These are phyloP conservation scores for Drosophila nikananu DNA, from an alignment of 1,140 invertebrate genomes.

Conservation along the genomic window DNA sequence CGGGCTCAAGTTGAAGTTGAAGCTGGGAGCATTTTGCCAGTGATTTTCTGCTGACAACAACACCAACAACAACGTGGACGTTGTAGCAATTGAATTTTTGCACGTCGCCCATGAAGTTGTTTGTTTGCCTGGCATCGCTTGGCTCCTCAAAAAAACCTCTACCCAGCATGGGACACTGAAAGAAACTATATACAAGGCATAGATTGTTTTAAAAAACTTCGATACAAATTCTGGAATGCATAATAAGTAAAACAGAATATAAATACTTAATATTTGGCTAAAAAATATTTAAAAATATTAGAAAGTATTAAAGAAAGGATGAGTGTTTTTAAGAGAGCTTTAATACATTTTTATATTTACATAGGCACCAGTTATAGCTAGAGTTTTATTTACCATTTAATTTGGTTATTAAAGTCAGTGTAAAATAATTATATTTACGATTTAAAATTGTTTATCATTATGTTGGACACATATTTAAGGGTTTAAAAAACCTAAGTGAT, in stretches of 20 bases:
- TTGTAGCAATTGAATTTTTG: constrained; percentile 84
- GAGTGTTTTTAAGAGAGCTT: too few species aligned
- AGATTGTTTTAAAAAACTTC: background rate
- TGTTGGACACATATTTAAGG: background rate
- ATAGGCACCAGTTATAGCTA: too few species aligned
- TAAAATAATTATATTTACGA: background rate
- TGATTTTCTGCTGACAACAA: constrained; percentile 65
- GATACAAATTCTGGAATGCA: background rate
- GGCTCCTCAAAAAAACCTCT: constrained; percentile 28
- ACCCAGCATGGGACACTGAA: background rate
- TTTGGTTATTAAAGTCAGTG: too few species aligned
- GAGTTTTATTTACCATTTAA: too few species aligned
- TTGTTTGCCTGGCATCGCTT: constrained; percentile 78
- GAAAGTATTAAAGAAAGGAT: background rate
- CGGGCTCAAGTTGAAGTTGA: constrained; percentile 47
- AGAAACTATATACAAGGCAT: background rate
- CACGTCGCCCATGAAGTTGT: constrained; percentile 84
- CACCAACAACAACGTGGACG: constrained; percentile 45
- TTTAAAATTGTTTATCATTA: background rate
- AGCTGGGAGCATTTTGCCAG: constrained; percentile 58
- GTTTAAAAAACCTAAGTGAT: too few species aligned
- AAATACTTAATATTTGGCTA: too few species aligned
- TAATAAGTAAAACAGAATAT: background rate
- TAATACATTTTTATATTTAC: too few species aligned
- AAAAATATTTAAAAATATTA: background rate